Evolutionary conservation across 2,797 vertebrate genomes (phyloP).

Genomic region (Typhlichthys subterraneus): DNA sequence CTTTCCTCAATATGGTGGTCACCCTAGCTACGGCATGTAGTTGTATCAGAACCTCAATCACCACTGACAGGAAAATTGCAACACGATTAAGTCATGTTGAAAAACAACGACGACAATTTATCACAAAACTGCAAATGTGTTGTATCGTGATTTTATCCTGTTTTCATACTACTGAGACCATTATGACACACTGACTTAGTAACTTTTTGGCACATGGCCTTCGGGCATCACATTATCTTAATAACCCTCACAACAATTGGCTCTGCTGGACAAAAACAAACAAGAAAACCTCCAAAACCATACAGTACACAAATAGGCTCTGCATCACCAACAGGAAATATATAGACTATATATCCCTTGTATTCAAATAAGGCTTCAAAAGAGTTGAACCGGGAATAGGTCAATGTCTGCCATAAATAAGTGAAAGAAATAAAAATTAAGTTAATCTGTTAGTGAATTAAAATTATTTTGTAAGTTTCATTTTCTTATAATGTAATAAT

Average conservation of each 20-base stretch:
- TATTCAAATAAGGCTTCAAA: constrained; percentile 62
- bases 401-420: constrained; percentile 1
- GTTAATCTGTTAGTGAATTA: constrained; percentile 9
- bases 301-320: constrained; percentile 7
- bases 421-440: neutral
- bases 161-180: constrained; percentile 21
- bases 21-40: constrained; percentile 30
- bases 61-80: constrained; percentile 32
- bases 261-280: constrained; percentile 17
- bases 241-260: neutral
- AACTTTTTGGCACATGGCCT: constrained; percentile 38
- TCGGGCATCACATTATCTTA: constrained; percentile 16
- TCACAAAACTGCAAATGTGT: neutral
- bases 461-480: constrained; percentile 14
- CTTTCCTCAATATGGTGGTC: constrained; percentile 5
- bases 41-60: constrained; percentile 12
- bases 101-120: neutral
- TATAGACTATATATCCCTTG: too few relatives aligned
- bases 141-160: constrained; percentile 5
- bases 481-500: constrained; percentile 10
- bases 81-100: constrained; percentile 15
- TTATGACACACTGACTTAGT: neutral
- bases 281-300: constrained; percentile 19
- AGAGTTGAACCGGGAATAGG: constrained; percentile 71
- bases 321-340: too few relatives aligned